These are phyloP conservation scores for Watersipora subatra DNA, from an alignment of 1,140 invertebrate genomes.

Conservation along the genomic window DNA sequence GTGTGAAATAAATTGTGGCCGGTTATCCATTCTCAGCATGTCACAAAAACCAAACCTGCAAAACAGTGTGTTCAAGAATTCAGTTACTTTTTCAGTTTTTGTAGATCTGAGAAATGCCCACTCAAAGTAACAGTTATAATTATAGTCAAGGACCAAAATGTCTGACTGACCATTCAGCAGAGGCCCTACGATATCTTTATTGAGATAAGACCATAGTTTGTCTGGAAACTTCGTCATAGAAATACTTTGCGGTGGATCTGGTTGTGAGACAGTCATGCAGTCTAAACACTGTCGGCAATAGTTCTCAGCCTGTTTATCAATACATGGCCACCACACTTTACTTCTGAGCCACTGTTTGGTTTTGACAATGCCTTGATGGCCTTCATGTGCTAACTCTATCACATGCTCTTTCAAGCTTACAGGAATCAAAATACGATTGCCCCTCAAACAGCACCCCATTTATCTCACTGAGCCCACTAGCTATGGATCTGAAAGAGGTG, in stretches of 20 bases:
- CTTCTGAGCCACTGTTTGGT: constrained; percentile 21
- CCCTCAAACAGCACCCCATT: not conserved
- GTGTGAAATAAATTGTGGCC: not conserved
- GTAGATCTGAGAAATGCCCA: not conserved
- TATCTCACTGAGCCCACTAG: not conserved
- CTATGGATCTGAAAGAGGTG: not conserved
- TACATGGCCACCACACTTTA: constrained; percentile 34
- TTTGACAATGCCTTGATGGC: constrained; percentile 18
- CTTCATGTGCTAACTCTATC: not conserved
- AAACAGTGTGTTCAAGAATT: not conserved
- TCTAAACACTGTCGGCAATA: constrained; percentile 14
- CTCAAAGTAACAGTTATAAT: not conserved
- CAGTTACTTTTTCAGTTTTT: not conserved
- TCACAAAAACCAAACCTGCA: not conserved
- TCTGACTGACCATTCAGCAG: not conserved
- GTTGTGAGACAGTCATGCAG: constrained; percentile 7
- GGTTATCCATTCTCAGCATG: not conserved
- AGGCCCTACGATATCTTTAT: not conserved
- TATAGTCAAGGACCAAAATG: not conserved
- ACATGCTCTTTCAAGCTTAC: not conserved
- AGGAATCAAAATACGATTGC: not conserved
- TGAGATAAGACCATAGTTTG: not conserved
- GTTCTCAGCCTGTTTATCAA: constrained; percentile 23
- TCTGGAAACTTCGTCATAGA: not conserved
- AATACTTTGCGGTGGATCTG: not conserved